A percentile compares a stretch with the other conserved stretches of the same genome.
These are phyloP conservation scores for Podarcis lilfordi DNA, from an alignment of 2,797 vertebrate species.

Conservation along the genomic window DNA sequence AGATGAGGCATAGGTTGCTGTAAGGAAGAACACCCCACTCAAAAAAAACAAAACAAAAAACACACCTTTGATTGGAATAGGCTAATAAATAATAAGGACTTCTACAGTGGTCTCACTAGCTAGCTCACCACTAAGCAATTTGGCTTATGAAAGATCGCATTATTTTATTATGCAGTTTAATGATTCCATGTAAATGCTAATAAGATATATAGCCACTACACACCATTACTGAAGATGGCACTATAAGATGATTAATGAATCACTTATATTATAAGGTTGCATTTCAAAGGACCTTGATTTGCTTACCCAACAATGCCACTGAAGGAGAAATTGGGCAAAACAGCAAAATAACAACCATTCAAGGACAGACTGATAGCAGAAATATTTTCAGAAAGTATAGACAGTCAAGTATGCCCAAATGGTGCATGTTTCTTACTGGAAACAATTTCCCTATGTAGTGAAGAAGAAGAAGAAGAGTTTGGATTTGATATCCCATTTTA, in stretches of 20 bases:
- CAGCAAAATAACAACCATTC: not conserved
- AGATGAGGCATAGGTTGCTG: not conserved
- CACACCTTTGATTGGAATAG: not conserved
- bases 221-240: not conserved
- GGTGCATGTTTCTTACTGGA: not conserved
- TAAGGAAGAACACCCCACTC: not conserved
- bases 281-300: conserved; percentile 7
- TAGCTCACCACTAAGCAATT: not conserved
- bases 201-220: not conserved
- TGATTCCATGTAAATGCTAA: not conserved
- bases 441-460: not conserved
- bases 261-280: not conserved
- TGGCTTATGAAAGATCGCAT: not conserved
- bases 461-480: too few species aligned
- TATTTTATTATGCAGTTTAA: conserved; percentile 2
- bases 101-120: not conserved
- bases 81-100: not conserved
- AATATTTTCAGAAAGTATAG: not conserved
- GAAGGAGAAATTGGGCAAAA: not conserved
- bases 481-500: too few species aligned
- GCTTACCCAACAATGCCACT: not conserved
- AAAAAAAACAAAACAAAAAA: not conserved
- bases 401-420: not conserved
- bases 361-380: not conserved
- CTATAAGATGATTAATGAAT: not conserved